Percentiles rank a stretch among this genome's conserved stretches.
Evolutionary conservation across 2,888 invertebrate species (phyloP).

Genomic region (Coleophora deauratella): DNA sequence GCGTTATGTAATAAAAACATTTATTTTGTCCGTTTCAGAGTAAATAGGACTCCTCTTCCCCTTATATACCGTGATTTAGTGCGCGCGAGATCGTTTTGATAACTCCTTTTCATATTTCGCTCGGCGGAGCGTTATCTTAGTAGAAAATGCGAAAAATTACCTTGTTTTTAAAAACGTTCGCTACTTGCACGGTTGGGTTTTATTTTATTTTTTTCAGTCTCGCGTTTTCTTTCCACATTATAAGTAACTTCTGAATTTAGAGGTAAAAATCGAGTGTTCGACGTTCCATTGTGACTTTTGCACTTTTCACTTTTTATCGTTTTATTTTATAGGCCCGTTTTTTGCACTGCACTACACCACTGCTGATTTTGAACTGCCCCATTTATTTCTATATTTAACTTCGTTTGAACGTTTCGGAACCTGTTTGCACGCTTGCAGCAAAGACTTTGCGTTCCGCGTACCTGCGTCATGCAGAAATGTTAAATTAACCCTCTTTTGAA

Average conservation of each 20-base stretch:
- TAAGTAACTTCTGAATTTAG: constrained; percentile 23
- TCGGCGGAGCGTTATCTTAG: constrained; percentile 63
- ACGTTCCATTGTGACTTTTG: constrained; percentile 14
- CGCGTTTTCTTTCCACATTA: constrained; percentile 20
- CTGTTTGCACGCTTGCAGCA: constrained; percentile 43
- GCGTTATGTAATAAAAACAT: constrained; percentile 73
- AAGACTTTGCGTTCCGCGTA: constrained; percentile 55
- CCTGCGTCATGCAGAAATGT: constrained; percentile 36
- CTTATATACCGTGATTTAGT: constrained; percentile 71
- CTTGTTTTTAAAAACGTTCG: constrained; percentile 43
- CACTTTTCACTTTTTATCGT: constrained; percentile 12
- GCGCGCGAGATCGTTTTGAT: constrained; percentile 70
- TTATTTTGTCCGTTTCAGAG: constrained; percentile 71
- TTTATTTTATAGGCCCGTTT: background rate
- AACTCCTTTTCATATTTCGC: constrained; percentile 69
- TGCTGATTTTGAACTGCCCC: no score
- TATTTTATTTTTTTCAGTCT: constrained; percentile 22
- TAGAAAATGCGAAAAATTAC: constrained; percentile 55
- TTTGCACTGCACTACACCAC: no score
- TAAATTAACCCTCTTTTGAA: constrained; percentile 24
- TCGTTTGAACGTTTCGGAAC: constrained; percentile 27
- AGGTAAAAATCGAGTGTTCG: constrained; percentile 23
- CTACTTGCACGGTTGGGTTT: constrained; percentile 14
- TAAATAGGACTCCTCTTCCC: constrained; percentile 68
- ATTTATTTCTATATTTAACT: no score